Base-by-base conservation (phyloP, 2,888 invertebrate genomes). In the Drosophila mimica region DNA sequence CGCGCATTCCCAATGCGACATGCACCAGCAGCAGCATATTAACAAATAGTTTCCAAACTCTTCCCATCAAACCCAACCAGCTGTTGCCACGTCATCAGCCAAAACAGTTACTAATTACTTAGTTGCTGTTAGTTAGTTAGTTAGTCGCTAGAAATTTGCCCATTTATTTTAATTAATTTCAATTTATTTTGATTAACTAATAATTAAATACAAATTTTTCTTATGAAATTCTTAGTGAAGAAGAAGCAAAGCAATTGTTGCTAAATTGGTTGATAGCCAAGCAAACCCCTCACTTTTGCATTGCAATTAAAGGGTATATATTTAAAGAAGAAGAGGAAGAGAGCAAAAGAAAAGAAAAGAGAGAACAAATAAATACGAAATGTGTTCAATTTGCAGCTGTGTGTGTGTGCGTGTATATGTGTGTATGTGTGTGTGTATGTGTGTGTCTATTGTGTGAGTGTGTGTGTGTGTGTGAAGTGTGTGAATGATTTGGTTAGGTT, bases 401-500 rank as follows among this genome's bases (percentile, higher is more conserved):
- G 25, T 25, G 25, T 25, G 25, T 25, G 25, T 25, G n/a, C n/a
- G n/a, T n/a, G n/a, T n/a, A n/a, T n/a, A n/a, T 25, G 25, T 25
- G 25, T 25, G 25, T 25, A 3, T 25, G 25, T 25, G 25, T 25
- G 67, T 25, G 25, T 25, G 25, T 25, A 3, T 25, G 25, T 25
- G 25, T 25, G 25, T 25, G 67, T n/a, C n/a, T n/a, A n/a, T n/a
- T n/a, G n/a, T n/a, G n/a, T n/a, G n/a, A n/a, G n/a, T n/a, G n/a
- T 25, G 25, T 25, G 25, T 25, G 25, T 25, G 25, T 25, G 25
- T 25, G 25, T 25, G 67, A 69, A 76, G 83, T 70, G 79, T 70
- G 69, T 70, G 62, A 88, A 88, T 67, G 73, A 70, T 76, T 78
- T 75, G 70, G 77, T 72, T 76, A 49, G 66, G 58, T 48, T 70